These are phyloP conservation scores for Porites rus DNA, from an alignment of 92 coral and sea anemone genomes.

Conservation along the genomic window DNA sequence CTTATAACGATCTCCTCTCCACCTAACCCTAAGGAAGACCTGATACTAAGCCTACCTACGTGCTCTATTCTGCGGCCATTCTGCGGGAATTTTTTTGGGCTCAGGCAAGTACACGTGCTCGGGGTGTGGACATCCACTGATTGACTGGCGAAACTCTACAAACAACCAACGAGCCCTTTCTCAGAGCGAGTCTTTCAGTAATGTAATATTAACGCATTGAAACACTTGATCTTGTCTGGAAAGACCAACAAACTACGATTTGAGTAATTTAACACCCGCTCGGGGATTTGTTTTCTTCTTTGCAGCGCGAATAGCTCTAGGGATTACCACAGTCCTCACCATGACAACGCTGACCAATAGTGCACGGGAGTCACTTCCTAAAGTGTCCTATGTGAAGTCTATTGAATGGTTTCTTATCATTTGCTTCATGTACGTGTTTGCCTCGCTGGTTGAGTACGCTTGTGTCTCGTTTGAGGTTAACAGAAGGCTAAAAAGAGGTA, in stretches of 20 bases:
- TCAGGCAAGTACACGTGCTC: too few species aligned
- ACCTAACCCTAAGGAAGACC: too few species aligned
- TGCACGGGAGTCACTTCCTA: slow-evolving; percentile 95
- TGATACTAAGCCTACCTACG: too few species aligned
- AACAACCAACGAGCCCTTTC: background rate
- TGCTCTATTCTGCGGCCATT: too few species aligned
- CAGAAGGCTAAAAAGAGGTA: slow-evolving; percentile 66
- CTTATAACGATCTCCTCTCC: too few species aligned
- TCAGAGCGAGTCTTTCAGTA: background rate
- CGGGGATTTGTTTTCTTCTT: background rate
- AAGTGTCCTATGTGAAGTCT: slow-evolving; percentile 90
- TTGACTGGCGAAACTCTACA: too few species aligned
- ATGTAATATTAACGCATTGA: background rate
- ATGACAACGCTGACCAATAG: slow-evolving; percentile 96
- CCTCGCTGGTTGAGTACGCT: slow-evolving; percentile 92
- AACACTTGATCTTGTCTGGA: too few species aligned
- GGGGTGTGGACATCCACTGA: too few species aligned
- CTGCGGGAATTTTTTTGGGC: too few species aligned
- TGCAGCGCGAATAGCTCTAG: slow-evolving; percentile 92
- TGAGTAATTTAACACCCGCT: background rate
- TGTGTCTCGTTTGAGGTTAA: slow-evolving; percentile 86
- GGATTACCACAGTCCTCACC: slow-evolving; percentile 96
- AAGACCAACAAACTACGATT: too few species aligned
- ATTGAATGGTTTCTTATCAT: slow-evolving; percentile 96
- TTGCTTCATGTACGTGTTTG: slow-evolving; percentile 94